Evolutionary conservation across 37 sponge, comb jelly and placozoan species (phyloP).

Genomic region (Chondrosia reniformis): DNA sequence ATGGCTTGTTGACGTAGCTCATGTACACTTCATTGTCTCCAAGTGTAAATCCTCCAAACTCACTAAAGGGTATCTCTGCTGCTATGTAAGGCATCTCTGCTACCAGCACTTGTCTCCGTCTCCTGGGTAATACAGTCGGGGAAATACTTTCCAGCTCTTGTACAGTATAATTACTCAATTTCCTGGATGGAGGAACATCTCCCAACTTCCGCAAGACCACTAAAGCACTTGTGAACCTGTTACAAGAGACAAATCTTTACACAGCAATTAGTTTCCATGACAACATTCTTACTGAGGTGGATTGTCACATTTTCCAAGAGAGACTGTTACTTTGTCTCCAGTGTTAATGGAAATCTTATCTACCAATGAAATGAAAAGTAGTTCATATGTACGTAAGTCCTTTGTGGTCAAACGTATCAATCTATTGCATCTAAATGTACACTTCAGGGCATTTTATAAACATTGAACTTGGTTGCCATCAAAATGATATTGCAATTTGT

Average conservation of each 20-base stretch:
- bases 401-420: too few species aligned
- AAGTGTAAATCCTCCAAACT: slow-evolving; percentile 7
- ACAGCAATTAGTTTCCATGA: too few species aligned
- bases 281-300: too few species aligned
- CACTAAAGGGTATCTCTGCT: slow-evolving; percentile 17
- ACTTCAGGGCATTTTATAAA: too few species aligned
- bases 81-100: slow-evolving; percentile 20
- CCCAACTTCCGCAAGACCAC: slow-evolving; percentile 40
- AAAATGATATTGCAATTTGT: too few species aligned
- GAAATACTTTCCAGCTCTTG: slow-evolving; percentile 18
- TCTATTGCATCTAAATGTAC: too few species aligned
- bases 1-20: slow-evolving; percentile 33
- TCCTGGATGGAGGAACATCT: background rate
- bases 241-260: background rate
- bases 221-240: slow-evolving; percentile 14
- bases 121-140: background rate
- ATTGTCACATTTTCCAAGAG: too few species aligned
- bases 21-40: slow-evolving; percentile 45
- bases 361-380: too few species aligned
- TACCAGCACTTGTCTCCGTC: background rate
- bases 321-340: too few species aligned
- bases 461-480: too few species aligned
- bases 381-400: too few species aligned
- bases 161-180: slow-evolving; percentile 18
- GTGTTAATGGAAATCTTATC: too few species aligned